Evolutionary conservation across 2,113 vertebrate species (phyloP).

Genomic region (Vombatus ursinus): DNA sequence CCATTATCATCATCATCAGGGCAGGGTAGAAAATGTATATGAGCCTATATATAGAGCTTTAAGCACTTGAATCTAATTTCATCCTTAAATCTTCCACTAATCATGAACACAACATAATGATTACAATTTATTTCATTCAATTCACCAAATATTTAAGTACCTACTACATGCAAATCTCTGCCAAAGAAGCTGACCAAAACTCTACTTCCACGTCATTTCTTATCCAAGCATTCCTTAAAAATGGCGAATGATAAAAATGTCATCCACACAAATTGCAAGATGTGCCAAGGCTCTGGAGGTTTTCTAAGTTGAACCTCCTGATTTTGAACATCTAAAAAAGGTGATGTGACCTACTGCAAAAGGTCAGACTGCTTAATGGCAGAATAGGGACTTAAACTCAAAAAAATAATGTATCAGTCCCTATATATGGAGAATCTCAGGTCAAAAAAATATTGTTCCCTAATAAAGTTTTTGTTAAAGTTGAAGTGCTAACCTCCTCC

Average conservation of each 20-base stretch:
- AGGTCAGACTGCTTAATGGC: background rate
- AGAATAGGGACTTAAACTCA: background rate
- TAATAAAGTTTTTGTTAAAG: background rate
- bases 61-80: background rate
- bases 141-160: background rate
- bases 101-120: background rate
- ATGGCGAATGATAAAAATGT: background rate
- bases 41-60: background rate
- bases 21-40: background rate
- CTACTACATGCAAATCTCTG: background rate
- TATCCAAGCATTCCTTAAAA: background rate
- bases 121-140: background rate
- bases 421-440: too few species aligned
- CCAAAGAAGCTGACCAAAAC: background rate
- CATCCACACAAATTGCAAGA: background rate
- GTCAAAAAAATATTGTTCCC: background rate
- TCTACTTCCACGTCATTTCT: background rate
- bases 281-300: background rate
- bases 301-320: background rate
- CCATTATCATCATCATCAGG: background rate
- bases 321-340: background rate
- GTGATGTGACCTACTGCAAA: background rate
- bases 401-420: background rate
- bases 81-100: background rate
- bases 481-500: background rate